These are phyloP conservation scores for Crypturellus tataupa DNA, from an alignment of 2,797 vertebrate genomes.

Conservation along the genomic window DNA sequence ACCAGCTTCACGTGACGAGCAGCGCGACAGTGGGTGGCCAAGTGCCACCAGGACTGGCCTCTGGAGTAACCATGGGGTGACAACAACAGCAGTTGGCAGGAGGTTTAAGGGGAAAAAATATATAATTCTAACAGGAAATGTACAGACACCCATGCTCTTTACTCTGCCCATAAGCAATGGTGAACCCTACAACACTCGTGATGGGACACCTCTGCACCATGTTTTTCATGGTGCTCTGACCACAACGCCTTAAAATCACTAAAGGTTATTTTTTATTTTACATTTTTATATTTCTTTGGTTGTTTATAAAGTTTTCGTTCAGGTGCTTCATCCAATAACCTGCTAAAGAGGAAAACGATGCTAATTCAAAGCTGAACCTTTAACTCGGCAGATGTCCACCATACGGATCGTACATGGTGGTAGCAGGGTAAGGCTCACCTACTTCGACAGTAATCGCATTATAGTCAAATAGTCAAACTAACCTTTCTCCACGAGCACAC, in stretches of 20 bases:
- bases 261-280: background rate
- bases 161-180: background rate
- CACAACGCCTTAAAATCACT: background rate
- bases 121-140: background rate
- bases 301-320: background rate
- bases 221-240: background rate
- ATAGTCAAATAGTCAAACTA: background rate
- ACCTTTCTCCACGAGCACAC: background rate
- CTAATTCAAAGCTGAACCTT: background rate
- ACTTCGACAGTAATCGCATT: background rate
- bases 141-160: background rate
- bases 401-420: background rate
- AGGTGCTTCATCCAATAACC: background rate
- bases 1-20: accelerated
- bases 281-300: background rate
- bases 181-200: background rate
- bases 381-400: background rate
- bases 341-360: background rate
- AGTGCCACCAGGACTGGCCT: background rate
- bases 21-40: background rate
- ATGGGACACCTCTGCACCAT: background rate
- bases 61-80: accelerated
- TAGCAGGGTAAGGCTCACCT: background rate
- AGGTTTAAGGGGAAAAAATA: background rate
- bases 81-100: accelerated